Evolutionary conservation across 1,140 invertebrate species (phyloP).

Genomic region (Bombus balteatus): DNA sequence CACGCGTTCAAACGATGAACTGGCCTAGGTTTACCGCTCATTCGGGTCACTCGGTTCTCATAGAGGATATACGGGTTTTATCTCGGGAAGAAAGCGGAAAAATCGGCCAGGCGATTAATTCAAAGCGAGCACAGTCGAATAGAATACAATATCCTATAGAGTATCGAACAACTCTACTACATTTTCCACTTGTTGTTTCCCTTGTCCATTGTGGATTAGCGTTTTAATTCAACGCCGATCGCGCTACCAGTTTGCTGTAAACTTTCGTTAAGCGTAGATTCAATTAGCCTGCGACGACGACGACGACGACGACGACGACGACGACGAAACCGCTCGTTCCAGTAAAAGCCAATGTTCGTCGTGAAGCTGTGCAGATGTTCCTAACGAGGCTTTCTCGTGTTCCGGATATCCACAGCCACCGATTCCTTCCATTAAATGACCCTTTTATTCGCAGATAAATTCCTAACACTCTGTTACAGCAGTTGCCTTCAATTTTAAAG

Average conservation of each 20-base stretch:
- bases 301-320: neutral
- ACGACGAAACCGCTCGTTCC: neutral
- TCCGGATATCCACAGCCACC: slow-evolving; percentile 3
- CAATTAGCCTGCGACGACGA: slow-evolving; percentile 24
- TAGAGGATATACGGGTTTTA: neutral
- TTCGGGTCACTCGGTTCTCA: neutral
- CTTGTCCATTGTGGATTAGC: neutral
- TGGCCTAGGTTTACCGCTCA: neutral
- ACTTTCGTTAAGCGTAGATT: slow-evolving; percentile 30
- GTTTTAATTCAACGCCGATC: slow-evolving; percentile 6
- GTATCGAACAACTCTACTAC: neutral
- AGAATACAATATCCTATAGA: no score
- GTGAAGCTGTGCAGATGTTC: slow-evolving; percentile 18
- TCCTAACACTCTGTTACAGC: neutral
- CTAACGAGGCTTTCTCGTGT: slow-evolving; percentile 25
- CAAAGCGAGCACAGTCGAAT: neutral
- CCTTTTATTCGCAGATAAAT: slow-evolving; percentile 18
- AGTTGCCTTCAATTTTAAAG: neutral
- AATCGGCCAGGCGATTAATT: neutral
- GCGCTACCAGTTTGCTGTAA: neutral
- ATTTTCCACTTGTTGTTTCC: neutral
- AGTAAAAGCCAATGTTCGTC: slow-evolving; percentile 13
- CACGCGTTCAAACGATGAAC: neutral
- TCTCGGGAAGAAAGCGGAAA: neutral
- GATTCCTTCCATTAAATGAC: neutral